A percentile compares a stretch with the other conserved stretches of the same genome.
These are phyloP conservation scores for Drosophila atroscutellata DNA, from an alignment of 2,888 invertebrate species.

Conservation along the genomic window DNA sequence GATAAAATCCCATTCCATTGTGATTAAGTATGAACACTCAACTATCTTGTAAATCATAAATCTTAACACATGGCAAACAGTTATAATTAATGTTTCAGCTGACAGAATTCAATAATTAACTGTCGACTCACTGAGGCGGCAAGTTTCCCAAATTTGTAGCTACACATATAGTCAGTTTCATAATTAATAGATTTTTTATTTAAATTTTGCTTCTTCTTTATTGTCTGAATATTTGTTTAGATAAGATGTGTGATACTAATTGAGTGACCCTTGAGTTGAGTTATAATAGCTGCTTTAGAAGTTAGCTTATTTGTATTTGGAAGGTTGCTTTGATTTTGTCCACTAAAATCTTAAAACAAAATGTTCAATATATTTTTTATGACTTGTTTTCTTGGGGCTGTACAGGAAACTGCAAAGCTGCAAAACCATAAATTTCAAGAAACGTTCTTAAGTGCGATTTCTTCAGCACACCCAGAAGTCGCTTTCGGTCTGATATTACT, in stretches of 20 bases:
- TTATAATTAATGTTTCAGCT: constrained; percentile 52
- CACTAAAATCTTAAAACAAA: not conserved
- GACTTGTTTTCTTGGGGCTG: constrained; percentile 1
- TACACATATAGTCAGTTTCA: constrained; percentile 32
- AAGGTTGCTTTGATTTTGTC: constrained; percentile 3
- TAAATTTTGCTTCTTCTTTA: constrained; percentile 27
- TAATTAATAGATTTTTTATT: constrained; percentile 58
- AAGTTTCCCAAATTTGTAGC: constrained; percentile 42
- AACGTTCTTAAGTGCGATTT: constrained; percentile 15
- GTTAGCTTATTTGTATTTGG: constrained; percentile 1
- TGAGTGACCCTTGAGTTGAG: constrained; percentile 23
- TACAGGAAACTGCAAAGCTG: constrained; percentile 17
- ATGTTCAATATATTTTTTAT: constrained; percentile 20
- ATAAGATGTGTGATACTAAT: constrained; percentile 41
- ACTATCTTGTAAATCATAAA: constrained; percentile 63
- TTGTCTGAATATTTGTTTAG: constrained; percentile 48
- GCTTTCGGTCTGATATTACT: constrained; percentile 56
- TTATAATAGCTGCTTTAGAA: constrained; percentile 14
- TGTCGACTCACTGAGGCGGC: constrained; percentile 40
- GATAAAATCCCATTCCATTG: constrained; percentile 42
- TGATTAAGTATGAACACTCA: constrained; percentile 53
- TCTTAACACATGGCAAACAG: constrained; percentile 44
- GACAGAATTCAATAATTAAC: constrained; percentile 56
- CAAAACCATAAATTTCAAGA: constrained; percentile 29
- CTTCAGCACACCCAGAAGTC: constrained; percentile 5